These are phyloP conservation scores for Formica exsecta DNA, from an alignment of 1,140 invertebrate genomes.

Conservation along the genomic window DNA sequence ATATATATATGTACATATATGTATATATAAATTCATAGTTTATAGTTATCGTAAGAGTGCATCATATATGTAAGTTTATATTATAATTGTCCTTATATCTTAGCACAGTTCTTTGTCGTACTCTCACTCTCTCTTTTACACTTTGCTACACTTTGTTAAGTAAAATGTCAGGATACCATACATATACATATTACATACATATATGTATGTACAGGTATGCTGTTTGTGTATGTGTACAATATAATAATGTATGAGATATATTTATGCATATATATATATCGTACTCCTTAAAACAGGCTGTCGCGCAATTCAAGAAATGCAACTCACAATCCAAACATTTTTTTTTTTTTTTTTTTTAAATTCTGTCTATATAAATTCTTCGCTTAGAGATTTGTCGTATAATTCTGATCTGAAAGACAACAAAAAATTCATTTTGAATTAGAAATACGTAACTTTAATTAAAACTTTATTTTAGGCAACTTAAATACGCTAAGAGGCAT, in stretches of 20 bases:
- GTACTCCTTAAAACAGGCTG: not conserved
- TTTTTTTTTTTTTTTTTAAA: not conserved
- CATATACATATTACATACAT: constrained; percentile 53
- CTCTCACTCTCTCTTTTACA: constrained; percentile 23
- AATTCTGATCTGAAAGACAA: not conserved
- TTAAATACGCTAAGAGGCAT: not conserved
- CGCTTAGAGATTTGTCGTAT: not conserved
- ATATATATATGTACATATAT: not conserved
- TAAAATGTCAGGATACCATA: constrained; percentile 50
- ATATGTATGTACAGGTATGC: constrained; percentile 51
- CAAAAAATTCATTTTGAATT: constrained; percentile 18
- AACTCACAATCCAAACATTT: not conserved
- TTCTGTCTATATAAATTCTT: not conserved
- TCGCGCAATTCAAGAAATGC: not conserved
- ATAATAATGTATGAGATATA: constrained; percentile 50
- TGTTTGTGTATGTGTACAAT: constrained; percentile 65
- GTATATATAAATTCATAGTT: constrained; percentile 33
- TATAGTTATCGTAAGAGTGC: constrained; percentile 31
- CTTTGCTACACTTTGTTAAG: constrained; percentile 44
- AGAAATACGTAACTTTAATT: constrained; percentile 24
- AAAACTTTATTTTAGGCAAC: not conserved
- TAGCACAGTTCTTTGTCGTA: constrained; percentile 6
- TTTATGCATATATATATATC: constrained; percentile 44
- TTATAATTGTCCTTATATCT: constrained; percentile 29
- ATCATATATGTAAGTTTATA: constrained; percentile 24